Percentiles rank a stretch among this genome's conserved stretches.
These are phyloP conservation scores for Amphiduros pacificus DNA, from an alignment of 2,888 invertebrate genomes.

Conservation along the genomic window DNA sequence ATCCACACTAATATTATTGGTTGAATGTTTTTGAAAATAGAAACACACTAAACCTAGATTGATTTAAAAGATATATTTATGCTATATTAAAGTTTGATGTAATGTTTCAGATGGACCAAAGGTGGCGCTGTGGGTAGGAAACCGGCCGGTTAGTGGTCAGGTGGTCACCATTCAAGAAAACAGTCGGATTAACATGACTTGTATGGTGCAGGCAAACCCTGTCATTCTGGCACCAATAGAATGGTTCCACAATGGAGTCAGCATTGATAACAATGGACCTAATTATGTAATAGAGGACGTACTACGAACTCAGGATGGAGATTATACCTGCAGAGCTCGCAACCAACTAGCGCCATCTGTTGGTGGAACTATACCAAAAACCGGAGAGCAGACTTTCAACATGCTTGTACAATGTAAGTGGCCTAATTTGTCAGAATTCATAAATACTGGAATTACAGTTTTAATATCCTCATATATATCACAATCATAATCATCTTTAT, in stretches of 20 bases:
- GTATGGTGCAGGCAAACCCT: not conserved
- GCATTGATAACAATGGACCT: not conserved
- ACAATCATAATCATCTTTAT: no score
- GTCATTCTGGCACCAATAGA: not conserved
- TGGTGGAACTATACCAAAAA: not conserved
- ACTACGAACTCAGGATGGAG: not conserved
- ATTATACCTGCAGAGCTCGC: not conserved
- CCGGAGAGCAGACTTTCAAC: not conserved
- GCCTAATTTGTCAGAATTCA: no score
- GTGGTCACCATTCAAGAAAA: not conserved
- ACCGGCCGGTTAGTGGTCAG: not conserved
- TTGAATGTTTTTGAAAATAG: no score
- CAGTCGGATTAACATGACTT: not conserved
- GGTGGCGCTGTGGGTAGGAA: not conserved
- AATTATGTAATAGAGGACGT: not conserved
- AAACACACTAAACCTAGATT: no score
- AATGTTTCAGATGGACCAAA: not conserved
- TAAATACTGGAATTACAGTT: no score
- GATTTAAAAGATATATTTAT: no score
- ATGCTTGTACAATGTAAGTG: slow-evolving; percentile 1
- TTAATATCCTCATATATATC: no score
- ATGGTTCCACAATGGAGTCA: not conserved
- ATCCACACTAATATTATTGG: no score
- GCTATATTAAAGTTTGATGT: no score
- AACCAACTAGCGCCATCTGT: not conserved